Evolutionary conservation across 2,797 vertebrate species (phyloP).

Genomic region (Paguma larvata): DNA sequence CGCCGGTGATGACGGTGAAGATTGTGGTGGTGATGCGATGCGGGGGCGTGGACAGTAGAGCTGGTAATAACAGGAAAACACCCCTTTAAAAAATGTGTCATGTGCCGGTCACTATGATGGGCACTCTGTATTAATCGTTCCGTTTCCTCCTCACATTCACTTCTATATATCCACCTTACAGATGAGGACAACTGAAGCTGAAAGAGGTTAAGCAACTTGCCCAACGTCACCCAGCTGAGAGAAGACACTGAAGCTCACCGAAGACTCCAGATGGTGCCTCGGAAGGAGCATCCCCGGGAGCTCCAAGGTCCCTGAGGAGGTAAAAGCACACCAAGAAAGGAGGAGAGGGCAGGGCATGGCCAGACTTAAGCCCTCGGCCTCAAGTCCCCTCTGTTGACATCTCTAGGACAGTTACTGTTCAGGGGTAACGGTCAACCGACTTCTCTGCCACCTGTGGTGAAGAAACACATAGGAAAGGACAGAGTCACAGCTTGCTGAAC

Average conservation of each 20-base stretch:
- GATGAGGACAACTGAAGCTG: conserved; percentile 29
- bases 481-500: neutral
- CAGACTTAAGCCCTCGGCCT: neutral
- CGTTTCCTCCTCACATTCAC: neutral
- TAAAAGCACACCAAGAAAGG: neutral
- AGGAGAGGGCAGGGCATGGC: neutral
- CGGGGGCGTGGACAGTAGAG: neutral
- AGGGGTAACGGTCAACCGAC: neutral
- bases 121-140: neutral
- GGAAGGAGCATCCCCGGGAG: neutral
- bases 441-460: neutral
- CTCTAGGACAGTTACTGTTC: neutral
- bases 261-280: neutral
- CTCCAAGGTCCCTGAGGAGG: neutral
- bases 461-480: neutral
- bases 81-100: neutral
- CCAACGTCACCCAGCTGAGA: neutral
- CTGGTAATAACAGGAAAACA: neutral
- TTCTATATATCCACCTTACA: neutral
- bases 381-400: neutral
- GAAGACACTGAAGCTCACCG: neutral
- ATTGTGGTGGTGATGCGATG: neutral
- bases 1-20: neutral
- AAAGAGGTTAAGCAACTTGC: neutral
- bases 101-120: neutral